A percentile compares a stretch with the other conserved stretches of the same genome.
Conservation (phyloP, 2,797 vertebrate genomes). For the Acanthurus lineatus region DNA sequence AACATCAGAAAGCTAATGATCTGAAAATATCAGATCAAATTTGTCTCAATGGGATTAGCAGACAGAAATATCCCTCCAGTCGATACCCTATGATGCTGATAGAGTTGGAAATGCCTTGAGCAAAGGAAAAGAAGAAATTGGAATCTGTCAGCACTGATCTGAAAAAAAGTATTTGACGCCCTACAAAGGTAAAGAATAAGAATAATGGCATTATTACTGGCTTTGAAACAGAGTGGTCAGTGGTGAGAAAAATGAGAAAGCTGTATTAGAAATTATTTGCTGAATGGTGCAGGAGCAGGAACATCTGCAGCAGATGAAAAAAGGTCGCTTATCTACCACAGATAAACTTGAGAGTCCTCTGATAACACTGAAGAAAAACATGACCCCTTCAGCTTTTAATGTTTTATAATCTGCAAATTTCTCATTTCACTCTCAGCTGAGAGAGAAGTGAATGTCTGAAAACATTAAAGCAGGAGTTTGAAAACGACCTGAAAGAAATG, state of each 20-base stretch:
- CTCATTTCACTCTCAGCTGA: slow-evolving; percentile 19
- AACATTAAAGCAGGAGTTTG: slow-evolving; percentile 46
- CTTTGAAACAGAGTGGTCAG: not conserved
- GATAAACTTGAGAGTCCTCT: slow-evolving; percentile 24
- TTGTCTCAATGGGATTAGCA: slow-evolving; percentile 61
- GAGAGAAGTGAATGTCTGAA: slow-evolving; percentile 37
- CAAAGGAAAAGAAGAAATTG: slow-evolving; percentile 44
- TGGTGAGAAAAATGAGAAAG: not conserved
- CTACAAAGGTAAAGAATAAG: slow-evolving; percentile 17
- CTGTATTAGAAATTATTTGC: not conserved
- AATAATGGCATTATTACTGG: slow-evolving; percentile 19
- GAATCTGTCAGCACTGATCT: slow-evolving; percentile 52
- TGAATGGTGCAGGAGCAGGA: slow-evolving; percentile 4
- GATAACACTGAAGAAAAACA: not conserved
- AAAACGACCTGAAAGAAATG: slow-evolving; percentile 59
- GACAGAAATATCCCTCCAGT: slow-evolving; percentile 57
- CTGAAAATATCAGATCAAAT: slow-evolving; percentile 64
- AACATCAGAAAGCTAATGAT: slow-evolving; percentile 72
- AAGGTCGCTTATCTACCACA: slow-evolving; percentile 1
- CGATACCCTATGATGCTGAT: slow-evolving; percentile 46
- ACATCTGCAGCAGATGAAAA: slow-evolving; percentile 14
- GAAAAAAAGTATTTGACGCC: slow-evolving; percentile 29
- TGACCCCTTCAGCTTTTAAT: slow-evolving; percentile 27
- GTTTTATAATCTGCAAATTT: slow-evolving; percentile 41
- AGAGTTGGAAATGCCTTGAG: slow-evolving; percentile 48